phyloP scores from a whole-genome alignment of 2,797 vertebrate species.

The Peromyscus aztecus region DNA sequence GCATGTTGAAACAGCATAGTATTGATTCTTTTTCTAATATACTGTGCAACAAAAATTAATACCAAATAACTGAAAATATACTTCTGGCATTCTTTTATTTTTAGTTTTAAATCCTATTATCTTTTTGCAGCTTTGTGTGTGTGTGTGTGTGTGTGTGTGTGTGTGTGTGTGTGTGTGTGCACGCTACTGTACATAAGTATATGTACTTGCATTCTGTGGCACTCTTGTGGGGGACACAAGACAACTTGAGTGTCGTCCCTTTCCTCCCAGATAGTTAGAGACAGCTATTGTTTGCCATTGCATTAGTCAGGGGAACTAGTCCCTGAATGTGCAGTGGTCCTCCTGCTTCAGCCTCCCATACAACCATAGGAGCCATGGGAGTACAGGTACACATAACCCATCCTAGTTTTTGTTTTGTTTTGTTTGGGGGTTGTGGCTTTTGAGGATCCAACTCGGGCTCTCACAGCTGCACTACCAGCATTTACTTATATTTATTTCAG shows the following conservation, averaged over 20 bases:
- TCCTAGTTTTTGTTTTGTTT: neutral
- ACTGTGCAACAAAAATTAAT: neutral
- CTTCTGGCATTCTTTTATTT: neutral
- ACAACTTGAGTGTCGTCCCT: neutral
- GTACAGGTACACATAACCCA: neutral
- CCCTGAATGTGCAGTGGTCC: neutral
- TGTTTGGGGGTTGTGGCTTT: neutral
- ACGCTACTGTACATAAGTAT: too few relatives aligned
- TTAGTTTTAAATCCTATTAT: neutral
- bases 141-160: neutral
- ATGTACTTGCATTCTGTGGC: too few relatives aligned
- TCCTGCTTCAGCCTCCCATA: neutral
- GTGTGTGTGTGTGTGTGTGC: neutral
- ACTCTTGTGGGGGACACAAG: neutral
- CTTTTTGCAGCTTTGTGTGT: neutral
- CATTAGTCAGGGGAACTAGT: neutral
- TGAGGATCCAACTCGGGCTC: neutral
- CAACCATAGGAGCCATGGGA: neutral
- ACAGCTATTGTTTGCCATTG: neutral
- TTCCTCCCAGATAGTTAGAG: neutral
- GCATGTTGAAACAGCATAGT: neutral
- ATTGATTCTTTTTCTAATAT: neutral
- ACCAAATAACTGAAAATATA: neutral
- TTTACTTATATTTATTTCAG: neutral
- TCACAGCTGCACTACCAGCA: neutral